A percentile compares a stretch with the other conserved stretches of the same genome.
Conservation (phyloP, 23 tunicate genomes). For the Pegea sp. region DNA sequence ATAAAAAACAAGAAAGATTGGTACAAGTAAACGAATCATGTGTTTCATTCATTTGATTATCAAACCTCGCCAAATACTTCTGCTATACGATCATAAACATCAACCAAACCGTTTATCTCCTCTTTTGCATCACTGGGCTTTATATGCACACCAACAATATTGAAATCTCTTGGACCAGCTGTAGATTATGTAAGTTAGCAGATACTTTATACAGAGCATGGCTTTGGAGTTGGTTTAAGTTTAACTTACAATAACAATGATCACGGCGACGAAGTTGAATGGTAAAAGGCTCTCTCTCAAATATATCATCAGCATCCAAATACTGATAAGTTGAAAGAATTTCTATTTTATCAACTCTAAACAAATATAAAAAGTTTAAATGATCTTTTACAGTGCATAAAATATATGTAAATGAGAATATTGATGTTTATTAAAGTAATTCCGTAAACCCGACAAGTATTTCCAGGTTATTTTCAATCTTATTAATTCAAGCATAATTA, state of each 20-base stretch:
- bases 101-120: slow-evolving; percentile 1
- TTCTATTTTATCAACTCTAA: background rate
- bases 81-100: background rate
- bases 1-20: background rate
- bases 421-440: too few relatives aligned
- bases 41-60: background rate
- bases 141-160: slow-evolving; percentile 1
- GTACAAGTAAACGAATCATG: too few relatives aligned
- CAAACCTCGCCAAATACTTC: background rate
- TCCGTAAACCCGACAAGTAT: too few relatives aligned
- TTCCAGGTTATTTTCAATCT: too few relatives aligned
- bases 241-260: too few relatives aligned
- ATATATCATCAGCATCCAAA: background rate
- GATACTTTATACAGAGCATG: too few relatives aligned
- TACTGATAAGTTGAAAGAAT: background rate
- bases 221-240: too few relatives aligned
- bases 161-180: slow-evolving; percentile 1
- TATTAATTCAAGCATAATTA: too few relatives aligned
- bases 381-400: too few relatives aligned
- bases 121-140: slow-evolving; percentile 1
- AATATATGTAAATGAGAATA: too few relatives aligned
- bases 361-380: too few relatives aligned
- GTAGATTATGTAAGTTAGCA: background rate
- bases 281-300: slow-evolving; percentile 2
- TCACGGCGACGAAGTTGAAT: background rate